These are phyloP conservation scores for Oreamnos americanus DNA, from an alignment of 2,113 vertebrate species.

Conservation along the genomic window DNA sequence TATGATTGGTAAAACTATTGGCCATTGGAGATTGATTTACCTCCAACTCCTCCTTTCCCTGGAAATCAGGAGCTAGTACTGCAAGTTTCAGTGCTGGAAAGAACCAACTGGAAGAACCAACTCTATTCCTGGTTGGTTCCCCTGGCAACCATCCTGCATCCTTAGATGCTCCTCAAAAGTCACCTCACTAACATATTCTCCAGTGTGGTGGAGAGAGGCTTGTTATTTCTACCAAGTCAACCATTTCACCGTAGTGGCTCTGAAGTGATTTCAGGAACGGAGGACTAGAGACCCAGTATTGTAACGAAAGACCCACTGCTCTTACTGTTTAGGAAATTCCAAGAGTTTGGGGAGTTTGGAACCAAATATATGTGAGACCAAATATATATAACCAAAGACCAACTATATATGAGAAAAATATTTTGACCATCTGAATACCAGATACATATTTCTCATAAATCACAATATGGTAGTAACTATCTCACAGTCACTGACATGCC, in stretches of 20 bases:
- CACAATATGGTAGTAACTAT: background rate
- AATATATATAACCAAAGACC: background rate
- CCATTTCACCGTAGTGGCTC: background rate
- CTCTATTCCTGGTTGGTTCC: background rate
- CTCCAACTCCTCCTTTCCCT: background rate
- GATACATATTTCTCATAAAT: background rate
- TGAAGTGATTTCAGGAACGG: background rate
- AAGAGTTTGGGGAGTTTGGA: background rate
- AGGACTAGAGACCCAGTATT: background rate
- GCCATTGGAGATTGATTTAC: background rate
- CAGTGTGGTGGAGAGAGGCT: background rate
- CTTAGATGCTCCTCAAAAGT: background rate
- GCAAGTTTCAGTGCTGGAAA: background rate
- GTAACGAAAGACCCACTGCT: background rate
- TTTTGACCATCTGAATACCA: background rate
- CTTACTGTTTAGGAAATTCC: background rate
- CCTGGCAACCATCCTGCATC: background rate
- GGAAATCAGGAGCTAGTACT: background rate
- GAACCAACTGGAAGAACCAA: background rate
- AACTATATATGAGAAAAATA: background rate
- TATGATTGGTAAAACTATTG: rapidly evolving
- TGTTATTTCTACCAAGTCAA: background rate
- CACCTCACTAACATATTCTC: no score
- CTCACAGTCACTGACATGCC: rapidly evolving
- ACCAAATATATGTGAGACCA: background rate